Base-by-base conservation (phyloP, 2,113 vertebrate genomes). In the sheep (Ovis aries) region DNA sequence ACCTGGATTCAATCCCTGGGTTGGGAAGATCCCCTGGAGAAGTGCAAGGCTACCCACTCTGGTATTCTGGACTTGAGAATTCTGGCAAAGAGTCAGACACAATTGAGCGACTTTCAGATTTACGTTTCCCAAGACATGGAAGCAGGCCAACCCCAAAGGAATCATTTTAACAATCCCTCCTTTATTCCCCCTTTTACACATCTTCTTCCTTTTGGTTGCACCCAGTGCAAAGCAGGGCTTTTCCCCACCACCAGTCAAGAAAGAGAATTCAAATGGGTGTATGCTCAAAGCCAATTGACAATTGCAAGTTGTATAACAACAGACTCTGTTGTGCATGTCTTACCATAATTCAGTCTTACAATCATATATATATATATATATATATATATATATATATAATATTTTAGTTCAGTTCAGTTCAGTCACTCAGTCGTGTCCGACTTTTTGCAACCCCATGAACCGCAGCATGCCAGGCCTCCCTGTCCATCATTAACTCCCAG, bases 61-160 rank as follows among this genome's bases (percentile, higher is more conserved):
- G 3, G n/a, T 71, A 40, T 6, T 71, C 10, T 11, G 19, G 67
- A 36, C n/a, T 71, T 3, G 10, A 71, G 4, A 40, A 71, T 71
- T 71, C 67, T 71, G n/a, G n/a, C 67, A 71, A 67, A 67, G n/a
- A 40, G 19, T 71, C n/a, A 23, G 67, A 71, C n/a, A 40, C 19
- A 23, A 23, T 0, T 71, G 19, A 71, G 17, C 0, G 1, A 40
- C 19, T 71, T 71, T 71, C n/a, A 40, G n/a, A 23, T 40, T 71
- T 36, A 40, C 67, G 40, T 71, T 43, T 77, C 21, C 23, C 36
- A 77, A 43, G 71, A 27, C 12, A 74, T 7, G 36, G 21, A 14
- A 74, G 36, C 36, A 27, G 36, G 36, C 11, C 21, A 43, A 43
- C 21, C 21, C 71, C 14, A 43, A 71, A 40, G 36, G 21, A 71